These are phyloP conservation scores for Silurus asotus DNA, from an alignment of 2,113 vertebrate species.

Conservation along the genomic window DNA sequence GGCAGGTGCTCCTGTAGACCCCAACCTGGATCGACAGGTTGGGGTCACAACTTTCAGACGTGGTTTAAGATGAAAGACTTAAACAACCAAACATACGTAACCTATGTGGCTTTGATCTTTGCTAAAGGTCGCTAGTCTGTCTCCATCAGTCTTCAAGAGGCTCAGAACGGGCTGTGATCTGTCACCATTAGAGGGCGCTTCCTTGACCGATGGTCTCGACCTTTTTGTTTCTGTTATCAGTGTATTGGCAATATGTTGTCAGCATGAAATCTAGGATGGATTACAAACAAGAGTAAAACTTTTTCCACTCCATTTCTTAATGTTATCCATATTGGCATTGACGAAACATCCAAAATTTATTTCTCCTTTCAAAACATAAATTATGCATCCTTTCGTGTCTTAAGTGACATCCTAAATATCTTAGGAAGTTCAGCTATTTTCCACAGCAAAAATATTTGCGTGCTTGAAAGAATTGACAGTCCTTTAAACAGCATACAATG, in stretches of 20 bases:
- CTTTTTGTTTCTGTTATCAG: slow-evolving; percentile 23
- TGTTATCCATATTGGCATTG: not conserved
- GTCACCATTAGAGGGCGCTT: slow-evolving; percentile 53
- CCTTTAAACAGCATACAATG: slow-evolving; percentile 69
- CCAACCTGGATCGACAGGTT: slow-evolving; percentile 58
- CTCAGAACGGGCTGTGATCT: slow-evolving; percentile 57
- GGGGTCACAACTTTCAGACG: slow-evolving; percentile 58
- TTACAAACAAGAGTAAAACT: not conserved
- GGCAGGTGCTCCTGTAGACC: slow-evolving; percentile 41
- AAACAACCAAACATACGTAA: slow-evolving; percentile 63
- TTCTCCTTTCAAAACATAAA: slow-evolving; percentile 21
- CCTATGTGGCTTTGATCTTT: slow-evolving; percentile 73
- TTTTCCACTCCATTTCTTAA: not conserved
- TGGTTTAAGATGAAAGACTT: slow-evolving; percentile 70
- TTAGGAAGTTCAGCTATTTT: slow-evolving; percentile 68
- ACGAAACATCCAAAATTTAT: not conserved
- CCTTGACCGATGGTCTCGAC: slow-evolving; percentile 53
- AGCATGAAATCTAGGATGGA: not conserved
- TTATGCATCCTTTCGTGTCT: not conserved
- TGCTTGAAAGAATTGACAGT: slow-evolving; percentile 74
- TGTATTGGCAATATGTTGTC: not conserved
- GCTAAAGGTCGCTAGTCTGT: slow-evolving; percentile 67
- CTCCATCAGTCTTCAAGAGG: slow-evolving; percentile 66
- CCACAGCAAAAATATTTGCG: slow-evolving; percentile 45
- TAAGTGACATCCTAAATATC: slow-evolving; percentile 44